Evolutionary conservation across 2,113 vertebrate genomes (phyloP).

Genomic region (Marcusenius ussheri): DNA sequence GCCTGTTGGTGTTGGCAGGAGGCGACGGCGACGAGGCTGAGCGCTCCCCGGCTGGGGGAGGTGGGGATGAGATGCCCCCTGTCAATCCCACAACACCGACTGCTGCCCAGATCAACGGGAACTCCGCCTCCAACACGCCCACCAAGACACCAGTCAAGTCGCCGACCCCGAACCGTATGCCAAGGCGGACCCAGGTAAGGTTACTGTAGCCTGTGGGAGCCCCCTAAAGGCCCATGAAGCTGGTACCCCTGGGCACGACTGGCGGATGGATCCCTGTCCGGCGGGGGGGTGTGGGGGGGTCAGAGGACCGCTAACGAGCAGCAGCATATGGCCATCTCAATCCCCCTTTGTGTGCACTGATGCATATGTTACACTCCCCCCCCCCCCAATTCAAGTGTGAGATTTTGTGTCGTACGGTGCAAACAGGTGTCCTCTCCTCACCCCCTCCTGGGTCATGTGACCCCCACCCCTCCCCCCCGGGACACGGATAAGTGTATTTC

Average conservation of each 20-base stretch:
- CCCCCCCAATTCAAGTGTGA: background rate
- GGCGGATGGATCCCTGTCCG: background rate
- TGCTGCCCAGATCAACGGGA: background rate
- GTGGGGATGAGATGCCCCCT: background rate
- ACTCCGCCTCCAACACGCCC: background rate
- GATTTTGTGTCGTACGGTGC: background rate
- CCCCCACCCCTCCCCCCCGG: background rate
- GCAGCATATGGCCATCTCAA: background rate
- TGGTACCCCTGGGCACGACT: background rate
- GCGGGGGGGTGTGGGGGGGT: background rate
- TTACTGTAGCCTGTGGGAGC: background rate
- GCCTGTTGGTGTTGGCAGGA: background rate
- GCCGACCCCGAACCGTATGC: background rate
- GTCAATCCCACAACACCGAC: background rate
- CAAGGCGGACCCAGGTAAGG: background rate
- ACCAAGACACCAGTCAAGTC: background rate
- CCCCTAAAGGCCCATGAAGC: background rate
- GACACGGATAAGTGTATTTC: background rate
- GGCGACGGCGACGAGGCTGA: background rate
- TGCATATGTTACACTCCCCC: background rate
- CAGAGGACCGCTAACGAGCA: background rate
- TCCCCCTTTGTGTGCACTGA: background rate
- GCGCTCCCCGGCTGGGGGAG: background rate
- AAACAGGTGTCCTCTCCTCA: background rate
- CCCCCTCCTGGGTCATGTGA: background rate